Base-by-base conservation (phyloP, 1,140 invertebrate species). In the Ostrea denselamellosa region DNA sequence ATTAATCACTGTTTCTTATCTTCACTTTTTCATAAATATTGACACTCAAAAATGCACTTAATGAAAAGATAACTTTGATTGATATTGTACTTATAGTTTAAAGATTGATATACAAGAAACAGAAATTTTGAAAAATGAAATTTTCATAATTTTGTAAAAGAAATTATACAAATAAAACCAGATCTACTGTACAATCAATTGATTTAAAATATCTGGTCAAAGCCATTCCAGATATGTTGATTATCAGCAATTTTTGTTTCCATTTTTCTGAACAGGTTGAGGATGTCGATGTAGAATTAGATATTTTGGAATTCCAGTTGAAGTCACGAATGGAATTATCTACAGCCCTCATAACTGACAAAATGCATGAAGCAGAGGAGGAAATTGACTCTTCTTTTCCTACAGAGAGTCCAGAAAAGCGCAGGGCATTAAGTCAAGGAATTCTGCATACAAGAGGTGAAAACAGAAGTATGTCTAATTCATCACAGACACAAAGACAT, bases 331-430 rank as follows among this genome's bases (percentile, higher is more conserved):
- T 62, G 56, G 44, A 62, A 54, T 68, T 19, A 44, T 62, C 83
- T 25, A 84, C 83, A 34, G 89, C 85, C 19, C 85, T 90, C 2
- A 51, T 91, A 9, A 90, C 92, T 62, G 91, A 91, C 90, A 90
- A 92, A 56, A 90, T 90, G 85, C 86, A 90, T 65, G 91, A 93
- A 34, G 83, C 91, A 7, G 91, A 93, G 83, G 89, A 87, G 25
- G 92, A 93, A 86, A 86, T 93, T 22, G 91, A 91, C 51, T 85
- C 89, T 12, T 93, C 93, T 34, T 5, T 44, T 44, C 92, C 93
- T 7, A 92, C 92, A 53, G 91, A 92, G 53, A 93, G 92, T 88
- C 92, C 92, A 52, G 90, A 91, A n/a, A 93, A 91, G 84, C 85
- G 91, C 5, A 85, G 91, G 22, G 89, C 91, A 5, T 34, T 25